Conservation (phyloP, 2,797 vertebrate genomes). For the Choloepus didactylus region DNA sequence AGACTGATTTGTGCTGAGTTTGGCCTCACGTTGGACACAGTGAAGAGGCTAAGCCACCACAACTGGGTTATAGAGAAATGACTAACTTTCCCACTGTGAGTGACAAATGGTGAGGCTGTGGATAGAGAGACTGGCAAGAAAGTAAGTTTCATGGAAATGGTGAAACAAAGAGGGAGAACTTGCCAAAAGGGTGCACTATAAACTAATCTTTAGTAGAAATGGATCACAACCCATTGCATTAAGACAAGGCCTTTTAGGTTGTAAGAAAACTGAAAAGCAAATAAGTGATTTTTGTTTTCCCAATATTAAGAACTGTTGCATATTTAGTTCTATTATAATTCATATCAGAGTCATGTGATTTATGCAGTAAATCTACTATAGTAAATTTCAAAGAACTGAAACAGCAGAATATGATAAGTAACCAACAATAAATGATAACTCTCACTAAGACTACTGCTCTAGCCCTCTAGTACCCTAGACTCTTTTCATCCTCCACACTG, state of each 20-base stretch:
- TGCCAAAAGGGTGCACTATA: neutral
- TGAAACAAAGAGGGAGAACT: neutral
- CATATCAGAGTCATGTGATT: too few relatives aligned
- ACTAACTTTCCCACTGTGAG: accelerated
- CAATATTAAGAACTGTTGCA: neutral
- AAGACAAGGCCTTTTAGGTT: neutral
- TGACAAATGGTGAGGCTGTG: too few relatives aligned
- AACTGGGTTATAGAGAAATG: neutral
- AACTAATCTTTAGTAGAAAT: neutral
- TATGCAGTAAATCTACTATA: too few relatives aligned
- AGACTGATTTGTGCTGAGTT: neutral
- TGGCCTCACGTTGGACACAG: neutral
- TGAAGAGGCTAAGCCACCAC: too few relatives aligned
- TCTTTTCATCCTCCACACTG: accelerated
- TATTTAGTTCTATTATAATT: neutral
- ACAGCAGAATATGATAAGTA: neutral
- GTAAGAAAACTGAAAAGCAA: neutral
- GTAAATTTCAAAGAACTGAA: neutral
- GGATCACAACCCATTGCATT: neutral
- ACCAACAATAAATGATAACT: neutral
- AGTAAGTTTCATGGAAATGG: neutral
- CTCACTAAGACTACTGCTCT: neutral
- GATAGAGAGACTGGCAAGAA: neutral
- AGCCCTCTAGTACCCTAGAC: neutral
- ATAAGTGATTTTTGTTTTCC: neutral